phyloP scores from a whole-genome alignment of 2,888 invertebrate species.

The Acronicta leporina region DNA sequence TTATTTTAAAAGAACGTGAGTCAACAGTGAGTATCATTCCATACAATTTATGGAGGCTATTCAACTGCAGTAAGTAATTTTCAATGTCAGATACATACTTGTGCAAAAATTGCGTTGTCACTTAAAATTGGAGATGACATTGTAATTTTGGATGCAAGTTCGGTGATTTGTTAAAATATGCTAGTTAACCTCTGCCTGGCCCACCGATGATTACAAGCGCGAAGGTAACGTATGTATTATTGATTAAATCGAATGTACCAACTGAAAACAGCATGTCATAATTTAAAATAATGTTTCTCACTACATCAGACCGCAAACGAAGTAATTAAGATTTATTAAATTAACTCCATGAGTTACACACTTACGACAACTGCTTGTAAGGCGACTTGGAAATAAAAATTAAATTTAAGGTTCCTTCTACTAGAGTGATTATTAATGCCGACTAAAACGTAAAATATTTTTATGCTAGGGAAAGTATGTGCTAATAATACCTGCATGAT shows the following conservation, averaged over 20 bases:
- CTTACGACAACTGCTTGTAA: conserved; percentile 7
- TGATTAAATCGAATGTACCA: conserved; percentile 31
- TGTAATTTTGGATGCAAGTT: not conserved
- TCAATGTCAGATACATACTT: no score
- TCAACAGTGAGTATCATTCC: no score
- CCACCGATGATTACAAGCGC: conserved; percentile 4
- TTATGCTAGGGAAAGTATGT: conserved; percentile 9
- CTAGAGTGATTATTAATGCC: not conserved
- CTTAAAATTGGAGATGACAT: not conserved
- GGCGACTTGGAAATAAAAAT: conserved; percentile 11
- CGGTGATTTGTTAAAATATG: not conserved
- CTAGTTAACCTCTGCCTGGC: conserved; percentile 5
- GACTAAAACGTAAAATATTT: conserved; percentile 1
- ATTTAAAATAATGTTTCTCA: conserved; percentile 20
- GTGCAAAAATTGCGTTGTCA: not conserved
- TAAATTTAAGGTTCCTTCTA: not conserved
- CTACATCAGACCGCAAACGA: conserved; percentile 7
- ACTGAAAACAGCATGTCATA: conserved; percentile 36
- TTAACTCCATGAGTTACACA: conserved; percentile 12
- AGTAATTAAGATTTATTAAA: conserved; percentile 32
- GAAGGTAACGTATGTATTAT: conserved; percentile 19
- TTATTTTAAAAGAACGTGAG: no score
- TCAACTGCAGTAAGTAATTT: no score
- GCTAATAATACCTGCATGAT: not conserved
- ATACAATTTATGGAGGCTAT: no score